Base-by-base conservation (phyloP, 2,888 invertebrate genomes). In the Pammene aurita region DNA sequence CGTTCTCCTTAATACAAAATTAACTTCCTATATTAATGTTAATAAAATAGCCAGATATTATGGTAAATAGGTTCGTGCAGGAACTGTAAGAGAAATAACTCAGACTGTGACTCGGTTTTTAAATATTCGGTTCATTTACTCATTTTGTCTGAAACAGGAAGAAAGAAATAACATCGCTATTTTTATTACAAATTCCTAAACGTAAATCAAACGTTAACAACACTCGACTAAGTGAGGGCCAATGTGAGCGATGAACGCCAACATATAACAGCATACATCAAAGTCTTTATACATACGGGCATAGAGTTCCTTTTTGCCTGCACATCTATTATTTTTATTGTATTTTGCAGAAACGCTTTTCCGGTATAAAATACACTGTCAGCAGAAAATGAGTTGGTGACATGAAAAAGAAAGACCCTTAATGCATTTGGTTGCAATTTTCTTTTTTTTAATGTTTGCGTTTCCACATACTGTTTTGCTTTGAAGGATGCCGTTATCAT, bases 401-500 rank as follows among this genome's bases (percentile, higher is more conserved):
- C 68, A 54, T 34, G 54, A 46, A 60, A 58, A 69, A 38, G 68
- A 58, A 64, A 69, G 64, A 46, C 9, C 11, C 64, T 60, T 69
- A 64, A 64, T 64, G 68, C 64, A 69, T 68, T 58, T n/a, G 2
- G 54, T 7, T 69, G 68, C 68, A 69, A 60, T 69, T 69, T 60
- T 64, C 54, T 68, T 57, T 42, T 54, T 44, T 46, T 52, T 54
- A 16, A 52, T 52, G 26, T 52, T 68, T 52, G 44, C 9, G 18
- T 44, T 26, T 11, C 42, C 9, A 67, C 16, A n/a, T 18, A 54
- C 18, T 48, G 9, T 56, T 48, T 50, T 26, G 26, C 7, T 50
- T 18, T 6, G 34, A 42, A 41, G 13, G 13, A 62, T n/a, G 18
- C n/a, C 26, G 26, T 61, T 48, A 38, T 14, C 13, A 44, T 0